Evolutionary conservation across 2,888 invertebrate genomes (phyloP), one percentile per base, ranked within the genome.

Genomic region (Ennomos fuscantarius): DNA sequence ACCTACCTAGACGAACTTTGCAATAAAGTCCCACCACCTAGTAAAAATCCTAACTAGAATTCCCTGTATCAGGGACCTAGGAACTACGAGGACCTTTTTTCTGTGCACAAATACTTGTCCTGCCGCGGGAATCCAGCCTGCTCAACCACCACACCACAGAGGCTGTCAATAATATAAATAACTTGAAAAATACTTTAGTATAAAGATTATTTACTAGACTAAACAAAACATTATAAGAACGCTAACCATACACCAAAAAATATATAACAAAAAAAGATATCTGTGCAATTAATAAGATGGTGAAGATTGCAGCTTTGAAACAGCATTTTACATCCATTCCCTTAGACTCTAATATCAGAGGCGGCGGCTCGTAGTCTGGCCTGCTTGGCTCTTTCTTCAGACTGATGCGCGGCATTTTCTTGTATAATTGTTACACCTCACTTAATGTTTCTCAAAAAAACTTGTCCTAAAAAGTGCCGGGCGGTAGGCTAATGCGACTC

Each of bases 301-400:
- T 48, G 35, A 86, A 72, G 2, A 74, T 53, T 0, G 50, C 62
- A 11, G 72, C 65, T 65, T 79, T 84, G 1, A 74, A 13, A 8
- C 75, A 78, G 48, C 81, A 85, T 62, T 80, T 83, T 5, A 74
- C 32, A 34, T 79, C 73, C 33, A 78, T 41, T 1, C 59, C 56
- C 34, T 70, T 72, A 5, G 62, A 31, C 24, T 24, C 24, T 24
- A 24, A 6, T 24, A 24, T 24, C 24, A 60, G 66, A 9, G 60
- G 61, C 39, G 55, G 41, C 10, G 56, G 54, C 5, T 42, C 9
- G 34, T 51, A 63, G 1, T 31, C 32, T 10, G 13, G 60, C 24
- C 36, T 45, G 41, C 54, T 65, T 2, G 69, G 66, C 1, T 70
- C 55, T 39, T 78, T 81, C 56, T 71, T 78, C 34, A 80, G 48